Evolutionary conservation across 2,797 vertebrate genomes (phyloP), one percentile per base, ranked within the genome.

Genomic region (Triplophysa bombifrons): DNA sequence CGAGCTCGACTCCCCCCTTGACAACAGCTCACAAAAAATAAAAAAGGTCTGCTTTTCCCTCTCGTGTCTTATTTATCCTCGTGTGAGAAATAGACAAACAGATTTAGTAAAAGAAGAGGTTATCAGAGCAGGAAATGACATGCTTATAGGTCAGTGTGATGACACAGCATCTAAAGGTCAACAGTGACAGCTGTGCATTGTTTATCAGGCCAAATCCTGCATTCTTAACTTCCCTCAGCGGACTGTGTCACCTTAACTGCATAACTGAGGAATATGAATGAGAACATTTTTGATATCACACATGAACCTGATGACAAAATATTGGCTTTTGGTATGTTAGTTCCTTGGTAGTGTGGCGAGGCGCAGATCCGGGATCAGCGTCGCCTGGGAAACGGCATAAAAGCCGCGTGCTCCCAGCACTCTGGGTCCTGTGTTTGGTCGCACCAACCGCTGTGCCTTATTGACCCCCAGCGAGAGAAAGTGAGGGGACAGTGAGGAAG

Each of bases 91-190:
- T 20, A 80, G 61, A 5, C 10, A 73, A 58, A 41, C 55, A 72
- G 63, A 64, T 67, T 22, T 48, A 34, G 25, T 63, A 61, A 74
- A 72, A 17, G 20, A 67, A 34, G 50, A 38, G 60, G 19, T 41
- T 41, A 65, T 41, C 19, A 48, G n/a, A 13, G 25, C 8, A 48
- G 70, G 60, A 80, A 80, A 73, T 80, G 61, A 73, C 70, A 74
- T 3, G 34, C 55, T 60, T 38, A 61, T 78, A 22, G 65, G n/a
- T 4, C 38, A 14, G 20, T 72, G n/a, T 79, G 78, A 81, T 78
- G 81, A 75, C 75, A 83, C 41, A 48, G 22, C 71, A 68, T 76
- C 55, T 76, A 76, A 81, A 85, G 75, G 75, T 79, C 81, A 75
- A 38, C 25, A 41, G 25, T 50, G 51, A 65, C 20, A 5, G 61